Evolutionary conservation across 2,888 invertebrate species (phyloP).

Genomic region (Ischnura elegans): DNA sequence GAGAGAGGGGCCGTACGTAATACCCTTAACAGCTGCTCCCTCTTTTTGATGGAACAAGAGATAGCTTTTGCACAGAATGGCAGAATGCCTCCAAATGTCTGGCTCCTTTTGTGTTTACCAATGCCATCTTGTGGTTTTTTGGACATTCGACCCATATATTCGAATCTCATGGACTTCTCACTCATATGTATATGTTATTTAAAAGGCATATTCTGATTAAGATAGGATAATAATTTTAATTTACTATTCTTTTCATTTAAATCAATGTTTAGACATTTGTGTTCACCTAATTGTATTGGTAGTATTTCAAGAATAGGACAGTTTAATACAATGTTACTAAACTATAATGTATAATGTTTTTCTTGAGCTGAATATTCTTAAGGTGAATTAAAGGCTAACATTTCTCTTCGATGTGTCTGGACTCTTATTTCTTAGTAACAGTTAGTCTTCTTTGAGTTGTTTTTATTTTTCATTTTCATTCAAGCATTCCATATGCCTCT

Average conservation of each 20-base stretch:
- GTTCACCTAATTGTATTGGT: not conserved
- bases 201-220: not conserved
- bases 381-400: slow-evolving; percentile 32
- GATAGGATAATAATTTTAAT: slow-evolving; percentile 28
- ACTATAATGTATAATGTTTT: not conserved
- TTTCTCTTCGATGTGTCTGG: slow-evolving; percentile 24
- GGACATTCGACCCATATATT: slow-evolving; percentile 23
- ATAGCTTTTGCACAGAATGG: slow-evolving; percentile 41
- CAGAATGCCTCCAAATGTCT: not conserved
- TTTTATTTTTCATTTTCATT: not conserved
- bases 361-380: slow-evolving; percentile 23
- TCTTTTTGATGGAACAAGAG: slow-evolving; percentile 30
- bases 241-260: slow-evolving; percentile 7
- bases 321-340: slow-evolving; percentile 18
- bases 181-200: slow-evolving; percentile 5
- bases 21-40: slow-evolving; percentile 58
- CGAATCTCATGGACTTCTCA: slow-evolving; percentile 5
- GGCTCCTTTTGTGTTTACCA: slow-evolving; percentile 14
- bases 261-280: slow-evolving; percentile 19
- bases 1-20: slow-evolving; percentile 40
- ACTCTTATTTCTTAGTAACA: slow-evolving; percentile 22
- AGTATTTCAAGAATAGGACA: slow-evolving; percentile 11
- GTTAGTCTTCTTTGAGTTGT: not conserved
- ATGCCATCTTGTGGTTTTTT: slow-evolving; percentile 29
- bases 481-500: not conserved